Base-by-base conservation (phyloP, 2,888 invertebrate genomes). In the Drosophila recens region DNA sequence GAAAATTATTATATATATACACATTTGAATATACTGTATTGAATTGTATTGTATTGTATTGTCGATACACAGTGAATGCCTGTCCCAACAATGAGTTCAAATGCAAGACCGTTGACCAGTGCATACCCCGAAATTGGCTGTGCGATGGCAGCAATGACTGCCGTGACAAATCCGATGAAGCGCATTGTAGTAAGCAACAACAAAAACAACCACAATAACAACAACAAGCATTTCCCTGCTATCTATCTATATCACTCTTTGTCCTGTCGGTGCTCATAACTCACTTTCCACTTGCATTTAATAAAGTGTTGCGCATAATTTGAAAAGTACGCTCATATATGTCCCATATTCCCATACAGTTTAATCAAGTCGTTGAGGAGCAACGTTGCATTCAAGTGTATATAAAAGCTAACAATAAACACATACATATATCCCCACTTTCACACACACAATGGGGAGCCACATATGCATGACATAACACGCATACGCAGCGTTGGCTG, bases 101-200 rank as follows among this genome's bases (percentile, higher is more conserved):
- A 62, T 94, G 95, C 90, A 96, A 96, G 92, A 93, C 93, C 59
- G 94, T 94, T 65, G 95, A 95, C 62, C 93, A 94, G 79, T 96
- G 96, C 91, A 95, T 96, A 90, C 94, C 96, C 51, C 93, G 93
- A 83, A 92, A 94, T 75, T 95, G 96, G 96, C 93, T 94, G 69
- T 96, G 96, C 92, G 96, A 96, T 92, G 88, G 86, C 70, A 93
- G 94, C 68, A 90, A 93, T 56, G 96, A 96, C 93, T 96, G 96
- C 90, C 91, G 92, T 15, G 95, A 96, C 91, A 94, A 94, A 79
- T 94, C 94, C 73, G 96, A 96, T 90, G 96, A 96, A 93, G 93
- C 93, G 80, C 93, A 94, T 85, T 96, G 96, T 90, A 94, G 95
- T 95, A 94, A 95, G 92, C 87, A 68, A 63, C 56, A 23, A 66